A percentile compares a stretch with the other conserved stretches of the same genome.
phyloP scores from a whole-genome alignment of 1,140 invertebrate species.

The Caenorhabditis elegans region DNA sequence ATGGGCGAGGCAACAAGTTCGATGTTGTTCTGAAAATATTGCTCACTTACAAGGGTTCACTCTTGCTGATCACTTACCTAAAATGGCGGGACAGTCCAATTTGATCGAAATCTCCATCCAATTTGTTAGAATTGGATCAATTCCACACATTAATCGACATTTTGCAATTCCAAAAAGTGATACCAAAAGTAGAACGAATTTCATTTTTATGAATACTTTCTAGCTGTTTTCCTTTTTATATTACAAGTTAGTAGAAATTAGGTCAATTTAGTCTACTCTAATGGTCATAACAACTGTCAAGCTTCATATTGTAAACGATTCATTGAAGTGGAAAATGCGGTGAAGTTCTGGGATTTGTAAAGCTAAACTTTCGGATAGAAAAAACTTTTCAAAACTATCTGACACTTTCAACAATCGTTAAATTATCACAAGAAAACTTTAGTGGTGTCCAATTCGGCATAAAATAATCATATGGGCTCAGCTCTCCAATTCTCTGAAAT shows the following conservation, averaged over 20 bases:
- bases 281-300: not conserved
- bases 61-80: not conserved
- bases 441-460: no score
- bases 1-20: not conserved
- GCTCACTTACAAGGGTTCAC: no score
- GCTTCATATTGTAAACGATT: not conserved
- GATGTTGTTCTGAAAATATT: constrained; percentile 1
- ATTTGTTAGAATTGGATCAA: not conserved
- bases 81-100: not conserved
- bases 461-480: no score
- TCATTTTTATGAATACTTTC: not conserved
- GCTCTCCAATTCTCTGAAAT: no score
- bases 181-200: not conserved
- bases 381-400: no score
- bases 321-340: constrained; percentile 4
- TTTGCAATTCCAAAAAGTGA: not conserved
- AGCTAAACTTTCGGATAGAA: no score
- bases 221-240: not conserved
- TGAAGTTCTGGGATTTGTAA: no score
- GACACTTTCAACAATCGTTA: no score
- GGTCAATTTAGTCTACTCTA: not conserved
- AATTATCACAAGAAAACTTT: no score
- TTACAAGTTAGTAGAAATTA: not conserved
- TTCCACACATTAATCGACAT: constrained; percentile 18
- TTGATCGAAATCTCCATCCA: constrained; percentile 5